phyloP scores from a whole-genome alignment of 2,113 vertebrate species.

The Macrotus californicus region DNA sequence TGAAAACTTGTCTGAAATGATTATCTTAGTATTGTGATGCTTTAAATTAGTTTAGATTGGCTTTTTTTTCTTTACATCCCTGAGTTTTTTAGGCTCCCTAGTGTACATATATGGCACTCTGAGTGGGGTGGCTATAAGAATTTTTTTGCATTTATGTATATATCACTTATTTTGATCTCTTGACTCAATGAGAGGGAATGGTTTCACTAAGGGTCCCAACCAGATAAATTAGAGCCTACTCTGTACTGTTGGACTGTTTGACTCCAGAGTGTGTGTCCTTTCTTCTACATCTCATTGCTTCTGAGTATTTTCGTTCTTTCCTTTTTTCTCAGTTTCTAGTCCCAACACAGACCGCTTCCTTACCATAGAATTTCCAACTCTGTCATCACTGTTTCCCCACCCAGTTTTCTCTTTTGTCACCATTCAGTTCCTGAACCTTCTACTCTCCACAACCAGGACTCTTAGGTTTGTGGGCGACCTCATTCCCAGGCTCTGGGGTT shows the following conservation, averaged over 20 bases:
- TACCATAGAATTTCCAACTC: background rate
- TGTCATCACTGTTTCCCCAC: background rate
- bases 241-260: background rate
- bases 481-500: background rate
- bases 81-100: background rate
- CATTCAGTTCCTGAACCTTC: background rate
- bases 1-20: background rate
- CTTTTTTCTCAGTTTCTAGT: background rate
- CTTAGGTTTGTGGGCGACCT: background rate
- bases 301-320: background rate
- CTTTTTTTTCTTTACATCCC: background rate
- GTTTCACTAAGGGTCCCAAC: background rate
- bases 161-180: background rate
- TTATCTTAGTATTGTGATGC: constrained; percentile 25
- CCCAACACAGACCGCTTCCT: background rate
- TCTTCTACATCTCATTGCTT: background rate
- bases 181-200: background rate
- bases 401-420: background rate
- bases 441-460: background rate
- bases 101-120: background rate
- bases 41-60: background rate
- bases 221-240: background rate
- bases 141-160: too few relatives aligned
- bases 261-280: background rate
- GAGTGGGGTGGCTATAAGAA: background rate